Evolutionary conservation across 2,888 invertebrate genomes (phyloP), one percentile per base, ranked within the genome.

Genomic region (Mesopsocus fuscifrons): DNA sequence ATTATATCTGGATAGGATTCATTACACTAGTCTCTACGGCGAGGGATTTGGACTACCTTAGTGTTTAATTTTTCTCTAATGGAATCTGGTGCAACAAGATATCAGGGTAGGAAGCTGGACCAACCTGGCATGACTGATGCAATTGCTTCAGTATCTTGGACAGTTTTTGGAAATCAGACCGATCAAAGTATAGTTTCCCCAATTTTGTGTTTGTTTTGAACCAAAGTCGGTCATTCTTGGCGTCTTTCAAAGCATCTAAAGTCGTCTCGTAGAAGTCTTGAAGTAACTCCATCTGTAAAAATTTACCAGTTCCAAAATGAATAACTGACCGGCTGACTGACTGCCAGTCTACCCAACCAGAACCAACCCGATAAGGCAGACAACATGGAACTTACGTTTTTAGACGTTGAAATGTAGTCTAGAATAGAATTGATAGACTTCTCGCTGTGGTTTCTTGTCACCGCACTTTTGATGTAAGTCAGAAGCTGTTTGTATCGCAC

Each of bases 201-300:
- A 98, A 66, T 66, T 98, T 98, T 1, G 95, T 97, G 59, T 98
- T 98, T 0, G 98, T 99, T 65, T 99, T 99, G 61, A 99, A 99
- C 98, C 98, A 98, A 44, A 98, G 66, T 48, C 98, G 71, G 63
- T 99, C 98, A 61, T 98, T 99, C 62, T 97, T 97, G 1, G 97
- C 95, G 67, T 98, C 97, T 60, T 89, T 91, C 44, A 91, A 61
- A 6, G 91, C 91, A 57, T 91, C 91, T 54, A 91, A 63, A 1
- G 91, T 91, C 1, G 91, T 98, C 63, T 97, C 94, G 62, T 98
- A 98, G 62, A 98, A 98, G 58, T 97, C 87, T 70, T 97, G 97
- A 31, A 98, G 65, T 21, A 98, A 65, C 60, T 91, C 92, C 92
- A 95, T 94, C 89, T 91, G 59, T 44, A 59, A 58, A 51, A 30